Conservation (phyloP, 2,113 vertebrate genomes). For the Pachycephala philippinensis region DNA sequence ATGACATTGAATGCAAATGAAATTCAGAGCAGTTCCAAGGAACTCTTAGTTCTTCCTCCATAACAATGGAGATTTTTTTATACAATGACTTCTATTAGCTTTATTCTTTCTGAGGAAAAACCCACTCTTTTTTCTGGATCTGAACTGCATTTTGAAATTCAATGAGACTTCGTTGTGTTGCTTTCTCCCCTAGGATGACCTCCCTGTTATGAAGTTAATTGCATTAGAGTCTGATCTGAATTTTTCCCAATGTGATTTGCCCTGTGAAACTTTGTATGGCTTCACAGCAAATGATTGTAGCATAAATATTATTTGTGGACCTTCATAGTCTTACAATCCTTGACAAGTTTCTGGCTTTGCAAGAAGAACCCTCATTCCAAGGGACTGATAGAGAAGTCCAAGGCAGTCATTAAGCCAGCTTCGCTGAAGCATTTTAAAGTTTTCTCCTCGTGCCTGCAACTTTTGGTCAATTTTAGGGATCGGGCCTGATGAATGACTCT, state of each 20-base stretch:
- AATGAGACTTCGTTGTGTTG: neutral
- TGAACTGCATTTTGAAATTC: neutral
- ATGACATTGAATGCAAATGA: neutral
- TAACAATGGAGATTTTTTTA: neutral
- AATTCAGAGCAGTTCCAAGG: neutral
- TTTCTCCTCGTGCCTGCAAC: neutral
- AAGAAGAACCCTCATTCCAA: neutral
- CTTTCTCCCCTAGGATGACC: neutral
- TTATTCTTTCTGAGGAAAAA: neutral
- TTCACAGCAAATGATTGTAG: neutral
- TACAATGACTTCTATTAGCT: neutral
- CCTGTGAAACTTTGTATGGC: neutral
- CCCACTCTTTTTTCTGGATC: neutral
- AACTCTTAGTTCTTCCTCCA: neutral
- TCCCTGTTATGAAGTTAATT: neutral
- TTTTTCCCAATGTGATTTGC: neutral
- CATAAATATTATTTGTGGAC: neutral
- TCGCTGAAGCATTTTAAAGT: neutral
- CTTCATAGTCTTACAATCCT: neutral
- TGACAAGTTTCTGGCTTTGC: neutral
- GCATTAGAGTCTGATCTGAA: neutral
- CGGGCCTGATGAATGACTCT: neutral
- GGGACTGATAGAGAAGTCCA: neutral
- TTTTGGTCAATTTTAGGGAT: neutral
- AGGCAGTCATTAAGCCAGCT: neutral